Evolutionary conservation across 1,140 invertebrate species (phyloP), one percentile per base, ranked within the genome.

Genomic region (Scaptomyza montana): DNA sequence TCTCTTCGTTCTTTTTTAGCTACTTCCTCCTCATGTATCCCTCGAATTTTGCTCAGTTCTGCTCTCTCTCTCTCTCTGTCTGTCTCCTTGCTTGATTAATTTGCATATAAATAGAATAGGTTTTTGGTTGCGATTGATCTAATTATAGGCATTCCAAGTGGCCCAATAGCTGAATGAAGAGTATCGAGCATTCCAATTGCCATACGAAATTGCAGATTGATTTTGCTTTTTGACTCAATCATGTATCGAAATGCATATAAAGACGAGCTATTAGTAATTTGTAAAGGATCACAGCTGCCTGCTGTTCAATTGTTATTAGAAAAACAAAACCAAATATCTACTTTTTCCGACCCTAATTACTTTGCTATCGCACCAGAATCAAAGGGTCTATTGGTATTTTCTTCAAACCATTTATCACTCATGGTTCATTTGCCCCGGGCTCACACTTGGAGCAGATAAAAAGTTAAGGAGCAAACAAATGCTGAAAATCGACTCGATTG

Each of bases 71-170:
- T 30, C 21, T n/a, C 33, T 36, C n/a, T 25, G 19, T 25, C 46
- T 36, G 10, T 41, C 51, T 74, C 74, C 70, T 78, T 65, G 68
- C 56, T 63, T 78, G 82, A 72, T 75, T 75, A 66, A 77, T 86
- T 87, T 87, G 76, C 82, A 82, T 89, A 89, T 64, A 89, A 87
- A 87, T 89, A 87, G 84, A 87, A 61, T 41, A 57, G 49, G 19
- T 71, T 71, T 36, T 66, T 47, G 59, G 59, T 16, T 51, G 60
- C 67, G 45, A 69, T 69, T 70, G 66, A 63, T 64, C 45, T 77
- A 82, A 84, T 70, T 80, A 46, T 50, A 51, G 51, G 9, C 12
- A 16, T 65, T 70, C 56, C 65, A 67, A 61, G 64, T 69, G 53
- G 47, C 63, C 49, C 64, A 62, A 54, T 43, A 19, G 61, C 41